Base-by-base conservation (phyloP, 2,797 vertebrate genomes). In the Acrossocheilus wenchowensis region DNA sequence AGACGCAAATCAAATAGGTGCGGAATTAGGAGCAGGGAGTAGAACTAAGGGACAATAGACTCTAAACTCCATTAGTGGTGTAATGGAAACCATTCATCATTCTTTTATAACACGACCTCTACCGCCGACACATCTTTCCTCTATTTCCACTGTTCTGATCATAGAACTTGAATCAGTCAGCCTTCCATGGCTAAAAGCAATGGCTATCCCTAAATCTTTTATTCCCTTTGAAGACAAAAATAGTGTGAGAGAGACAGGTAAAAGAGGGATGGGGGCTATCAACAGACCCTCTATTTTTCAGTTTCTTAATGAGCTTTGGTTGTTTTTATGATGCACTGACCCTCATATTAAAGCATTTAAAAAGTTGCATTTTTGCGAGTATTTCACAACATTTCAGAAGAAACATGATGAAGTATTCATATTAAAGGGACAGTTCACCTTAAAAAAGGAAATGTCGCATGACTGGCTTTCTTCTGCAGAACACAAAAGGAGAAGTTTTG, bases 41-140 rank as follows among this genome's bases (percentile, higher is more conserved):
- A 80, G 82, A 88, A 90, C 86, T 78, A 72, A 60, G 85, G 68
- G 69, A 92, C 88, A 92, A 92, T 89, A 82, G 88, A 90, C 89
- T 92, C 90, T 79, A 90, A 92, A 94, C 87, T 94, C 93, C 88
- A 93, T 94, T 93, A 93, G 92, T 90, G 66, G 88, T 88, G 79
- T 93, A 94, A 95, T 95, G 90, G 90, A 94, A 94, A 92, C 86
- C 91, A 93, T 95, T 93, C 85, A 95, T 95, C 94, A 94, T 93
- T 92, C 88, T 87, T 91, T 60, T 88, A 90, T 91, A 92, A 91
- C 93, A 89, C 92, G 91, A 95, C 91, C 92, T 93, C 88, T 90
- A 93, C 93, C 88, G 92, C 92, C 90, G 71, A 77, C 87, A 90
- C 86, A 75, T 91, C 89, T 89, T 89, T 89, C 81, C 89, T 90